Base-by-base conservation (phyloP, 2,888 invertebrate species). In the Ectropis crepuscularia region DNA sequence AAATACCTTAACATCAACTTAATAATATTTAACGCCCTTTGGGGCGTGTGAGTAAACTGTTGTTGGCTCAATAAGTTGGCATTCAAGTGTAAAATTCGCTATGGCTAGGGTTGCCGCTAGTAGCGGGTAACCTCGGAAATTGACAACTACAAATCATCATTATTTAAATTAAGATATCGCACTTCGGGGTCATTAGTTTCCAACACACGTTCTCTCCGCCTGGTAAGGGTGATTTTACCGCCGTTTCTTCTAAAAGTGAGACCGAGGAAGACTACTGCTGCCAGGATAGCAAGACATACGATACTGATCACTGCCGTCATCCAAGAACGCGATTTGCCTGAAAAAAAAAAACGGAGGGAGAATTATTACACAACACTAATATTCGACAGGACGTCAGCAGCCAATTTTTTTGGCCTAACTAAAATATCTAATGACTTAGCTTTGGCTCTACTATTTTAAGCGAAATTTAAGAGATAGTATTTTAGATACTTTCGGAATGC, bases 151-250 rank as follows among this genome's bases (percentile, higher is more conserved):
- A 64, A 65, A 42, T 87, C 84, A 63, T 86, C 87, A n/a, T 80
- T 74, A 61, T 87, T 82, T 0, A 80, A 65, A 10, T 83, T 87
- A 0, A 92, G 70, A 62, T 87, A 92, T 2, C 84, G 75, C 2
- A 92, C 92, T 68, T 92, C 91, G 0, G 88, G 79, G 63, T 90
- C 87, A 6, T 77, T 53, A 0, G 54, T 53, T 5, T 68, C 53
- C 0, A 47, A 50, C 5, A 69, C 57, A 0, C 81, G 77, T 0
- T 85, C 87, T 0, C 86, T 76, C 0, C 89, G 51, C n/a, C 82
- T 67, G 1, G 83, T 83, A 0, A 86, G 8, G 0, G 81, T 81
- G 2, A 79, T 74, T 49, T 77, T 64, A 8, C 83, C 74, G 2
- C 83, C 67, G 10, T 72, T 63, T 50, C 70, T 54, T 36, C 66